Evolutionary conservation across 2,888 invertebrate genomes (phyloP), one percentile per base, ranked within the genome.

Genomic region (Chirona hameri): DNA sequence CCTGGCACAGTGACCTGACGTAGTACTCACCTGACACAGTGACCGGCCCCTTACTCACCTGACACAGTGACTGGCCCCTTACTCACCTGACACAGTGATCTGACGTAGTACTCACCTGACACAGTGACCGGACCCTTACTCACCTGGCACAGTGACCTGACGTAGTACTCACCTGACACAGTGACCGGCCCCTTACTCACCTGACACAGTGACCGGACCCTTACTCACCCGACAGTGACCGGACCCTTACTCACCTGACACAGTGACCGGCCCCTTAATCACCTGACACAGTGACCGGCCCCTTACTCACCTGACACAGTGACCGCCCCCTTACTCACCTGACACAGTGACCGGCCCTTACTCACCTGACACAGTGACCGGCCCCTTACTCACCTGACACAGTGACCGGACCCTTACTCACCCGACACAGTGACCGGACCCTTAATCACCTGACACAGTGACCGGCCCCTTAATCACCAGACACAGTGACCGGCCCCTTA

Each of bases 31-130:
- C n/a, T n/a, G n/a, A 14, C 46, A 57, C 29, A 21, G 76, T 5
- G 24, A 55, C 57, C 79, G 79, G 27, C 10, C 48, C 29, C 82
- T n/a, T n/a, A n/a, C n/a, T n/a, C n/a, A n/a, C n/a, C n/a, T n/a
- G n/a, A 14, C 46, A 57, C 29, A 21, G 76, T 5, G 24, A 55
- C 57, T 57, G 79, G 27, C 10, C 48, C 29, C 82, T n/a, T n/a
- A n/a, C n/a, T n/a, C n/a, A n/a, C n/a, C n/a, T n/a, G n/a, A n/a
- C n/a, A n/a, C n/a, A n/a, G n/a, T n/a, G n/a, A n/a, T n/a, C n/a
- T n/a, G n/a, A n/a, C n/a, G n/a, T n/a, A n/a, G n/a, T n/a, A n/a
- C n/a, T n/a, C n/a, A n/a, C n/a, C n/a, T n/a, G n/a, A 14, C 46
- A 57, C 29, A 21, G 76, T 5, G 24, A 55, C 57, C 79, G 79